Base-by-base conservation (phyloP, 2,888 invertebrate genomes). In the Kuschelorhynchus macadamiae region DNA sequence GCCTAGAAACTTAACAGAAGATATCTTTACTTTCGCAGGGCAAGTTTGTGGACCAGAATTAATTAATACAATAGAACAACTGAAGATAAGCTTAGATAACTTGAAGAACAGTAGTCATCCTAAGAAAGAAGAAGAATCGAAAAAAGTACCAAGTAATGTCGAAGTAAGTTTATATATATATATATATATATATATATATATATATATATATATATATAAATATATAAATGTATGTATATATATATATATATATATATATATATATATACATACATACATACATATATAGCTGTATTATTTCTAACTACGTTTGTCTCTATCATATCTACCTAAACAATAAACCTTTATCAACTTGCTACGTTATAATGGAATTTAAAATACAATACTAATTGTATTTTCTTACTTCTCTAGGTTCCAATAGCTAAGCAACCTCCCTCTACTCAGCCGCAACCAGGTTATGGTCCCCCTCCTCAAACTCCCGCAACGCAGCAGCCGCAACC, bases 31-130 rank as follows among this genome's bases (percentile, higher is more conserved):
- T 25, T 25, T 25, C 25, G 25, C 7, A 57, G 47, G 61, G 50
- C 67, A 72, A 61, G 85, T 86, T 0, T 77, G 86, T 56, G 85
- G 85, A 0, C 85, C 85, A 0, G 85, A 85, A 74, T 81, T 83
- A 70, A 86, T 86, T 46, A 86, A 86, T 66, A 87, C 87, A 0
- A 77, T 88, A 36, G 87, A 87, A 70, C 87, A 87, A 71, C 77
- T 88, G 1, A 87, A 88, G 78, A 88, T 87, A 61, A 87, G 87
- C 61, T 77, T 88, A 33, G 87, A 88, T 71, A 87, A 87, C 70
- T 84, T 88, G 60, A 87, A 87, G 21, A 86, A 87, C 68, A 86
- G 85, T 2, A 78, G 76, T 55, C 86, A 86, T 77, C 86, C 84
- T 3, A 81, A 82, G 61, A 81, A 81, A 57, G 81, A 82, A n/a